Evolutionary conservation across 2,113 vertebrate species (phyloP).

Genomic region (Entosphenus tridentatus): DNA sequence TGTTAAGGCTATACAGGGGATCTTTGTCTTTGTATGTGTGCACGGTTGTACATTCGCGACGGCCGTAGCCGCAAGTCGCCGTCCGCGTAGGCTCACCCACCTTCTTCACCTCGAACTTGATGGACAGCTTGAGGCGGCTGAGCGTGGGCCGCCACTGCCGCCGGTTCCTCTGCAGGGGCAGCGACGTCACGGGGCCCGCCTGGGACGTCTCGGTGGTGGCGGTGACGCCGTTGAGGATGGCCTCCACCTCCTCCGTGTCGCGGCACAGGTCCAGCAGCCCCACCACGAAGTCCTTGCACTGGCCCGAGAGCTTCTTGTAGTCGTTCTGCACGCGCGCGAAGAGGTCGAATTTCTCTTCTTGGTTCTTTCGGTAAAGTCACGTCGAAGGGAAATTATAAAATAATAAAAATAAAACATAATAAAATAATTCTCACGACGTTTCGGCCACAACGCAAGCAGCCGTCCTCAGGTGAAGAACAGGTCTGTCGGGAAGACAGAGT

Average conservation of each 20-base stretch:
- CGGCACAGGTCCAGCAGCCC: constrained; percentile 87
- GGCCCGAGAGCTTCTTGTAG: constrained; percentile 93
- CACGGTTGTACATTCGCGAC: no score
- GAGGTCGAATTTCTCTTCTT: constrained; percentile 1
- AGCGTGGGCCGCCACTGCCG: constrained; percentile 39
- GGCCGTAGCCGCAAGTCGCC: no score
- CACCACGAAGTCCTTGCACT: constrained; percentile 95
- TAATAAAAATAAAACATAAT: no score
- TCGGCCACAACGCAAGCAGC: no score
- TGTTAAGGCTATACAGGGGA: no score
- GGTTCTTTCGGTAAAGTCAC: no score
- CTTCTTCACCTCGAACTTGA: constrained; percentile 97
- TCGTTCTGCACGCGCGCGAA: constrained; percentile 41
- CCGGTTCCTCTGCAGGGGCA: background rate
- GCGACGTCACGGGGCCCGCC: background rate
- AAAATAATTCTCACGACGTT: no score
- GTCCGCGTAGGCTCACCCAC: constrained; percentile 20
- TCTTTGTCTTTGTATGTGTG: no score
- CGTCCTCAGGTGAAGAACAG: no score
- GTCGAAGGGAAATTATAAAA: no score
- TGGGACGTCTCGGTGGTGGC: constrained; percentile 27
- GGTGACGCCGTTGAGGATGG: constrained; percentile 70
- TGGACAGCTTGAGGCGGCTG: constrained; percentile 72
- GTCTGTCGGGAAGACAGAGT: no score
- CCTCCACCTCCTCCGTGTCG: constrained; percentile 85